Base-by-base conservation (phyloP, 1,140 invertebrate genomes). In the Myzus persicae region DNA sequence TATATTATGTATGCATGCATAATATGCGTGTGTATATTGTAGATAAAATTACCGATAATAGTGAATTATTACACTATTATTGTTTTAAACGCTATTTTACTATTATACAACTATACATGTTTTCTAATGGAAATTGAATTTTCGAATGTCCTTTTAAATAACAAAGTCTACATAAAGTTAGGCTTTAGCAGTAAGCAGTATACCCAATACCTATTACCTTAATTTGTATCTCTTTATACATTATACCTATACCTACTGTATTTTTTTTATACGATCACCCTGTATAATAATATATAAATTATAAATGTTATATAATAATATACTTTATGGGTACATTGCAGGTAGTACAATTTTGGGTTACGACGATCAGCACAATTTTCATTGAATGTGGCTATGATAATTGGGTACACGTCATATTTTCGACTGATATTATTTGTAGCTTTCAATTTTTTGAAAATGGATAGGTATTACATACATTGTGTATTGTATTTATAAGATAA, bases 1-100 rank as follows among this genome's bases (percentile, higher is more conserved):
- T 42, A 84, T 84, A 48, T 22, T 18, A 38, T 54, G 36, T 54
- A 54, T 26, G 22, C 44, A 9, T 88, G 31, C 22, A 11, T 51
- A 88, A 31, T 87, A 36, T 38, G 85, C 42, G 44, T 44, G 48
- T 54, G 24, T 89, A 48, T 89, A 26, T 54, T 89, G 24, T 54
- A 54, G 88, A 54, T 89, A 54, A 89, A 89, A 89, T 54, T 26
- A 38, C 36, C 36, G 48, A 54, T 89, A 38, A 89, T 89, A 51
- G 22, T 89, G 20, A 89, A 54, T 89, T 89, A 89, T 89, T 36
- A 26, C 59, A n/a, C 38, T 46, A 36, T 89, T 88, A 51, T 54
- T 89, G 48, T 40, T 89, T 48, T 38, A 54, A 54, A 89, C 31
- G 22, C 22, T 24, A 54, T 54, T 51, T 38, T 88, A 14, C 20